Evolutionary conservation across 2,797 vertebrate genomes (phyloP).

Genomic region (Halcyon leucocephala): DNA sequence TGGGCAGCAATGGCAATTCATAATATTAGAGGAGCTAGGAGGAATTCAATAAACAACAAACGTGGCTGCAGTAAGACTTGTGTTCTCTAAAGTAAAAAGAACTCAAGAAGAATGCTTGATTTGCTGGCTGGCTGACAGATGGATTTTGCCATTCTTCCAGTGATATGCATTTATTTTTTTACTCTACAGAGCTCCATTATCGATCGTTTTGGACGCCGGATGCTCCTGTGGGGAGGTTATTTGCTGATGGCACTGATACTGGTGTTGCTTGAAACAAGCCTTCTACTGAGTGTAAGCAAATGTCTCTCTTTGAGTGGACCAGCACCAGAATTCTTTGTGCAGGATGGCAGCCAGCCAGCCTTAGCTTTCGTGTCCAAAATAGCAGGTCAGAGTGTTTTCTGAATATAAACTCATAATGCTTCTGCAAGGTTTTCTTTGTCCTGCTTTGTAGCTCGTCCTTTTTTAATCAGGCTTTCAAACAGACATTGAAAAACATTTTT

Average conservation of each 20-base stretch:
- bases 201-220: slow-evolving; percentile 83
- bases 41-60: background rate
- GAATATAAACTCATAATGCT: background rate
- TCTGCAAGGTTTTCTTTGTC: background rate
- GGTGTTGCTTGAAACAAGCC: slow-evolving; percentile 84
- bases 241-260: slow-evolving; percentile 88
- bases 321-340: background rate
- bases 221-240: slow-evolving; percentile 88
- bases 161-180: background rate
- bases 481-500: background rate
- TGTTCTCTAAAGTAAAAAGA: background rate
- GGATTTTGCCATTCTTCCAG: background rate
- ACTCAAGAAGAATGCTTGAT: background rate
- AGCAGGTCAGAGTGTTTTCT: background rate
- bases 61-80: background rate
- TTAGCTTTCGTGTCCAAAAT: background rate
- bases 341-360: background rate
- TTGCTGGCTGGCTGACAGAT: background rate
- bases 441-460: background rate
- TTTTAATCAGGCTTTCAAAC: background rate
- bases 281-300: slow-evolving; percentile 84
- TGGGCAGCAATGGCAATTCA: background rate
- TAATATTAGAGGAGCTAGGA: background rate
- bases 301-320: background rate
- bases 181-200: slow-evolving; percentile 85